A percentile compares a stretch with the other conserved stretches of the same genome.
These are phyloP conservation scores for Limnothrissa miodon DNA, from an alignment of 2,113 vertebrate genomes.

Conservation along the genomic window DNA sequence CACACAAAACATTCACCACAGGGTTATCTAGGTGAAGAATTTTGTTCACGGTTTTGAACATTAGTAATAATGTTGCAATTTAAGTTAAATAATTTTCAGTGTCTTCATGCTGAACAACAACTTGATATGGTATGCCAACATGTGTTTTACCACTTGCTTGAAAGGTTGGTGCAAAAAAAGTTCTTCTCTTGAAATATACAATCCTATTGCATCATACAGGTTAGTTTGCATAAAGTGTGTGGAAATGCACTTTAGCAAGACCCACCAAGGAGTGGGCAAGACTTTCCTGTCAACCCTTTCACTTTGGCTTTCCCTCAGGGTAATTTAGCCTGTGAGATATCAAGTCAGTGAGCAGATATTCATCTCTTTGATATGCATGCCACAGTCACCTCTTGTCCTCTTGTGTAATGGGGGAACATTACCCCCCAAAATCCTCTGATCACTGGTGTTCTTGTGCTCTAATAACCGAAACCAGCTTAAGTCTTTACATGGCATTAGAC, in stretches of 20 bases:
- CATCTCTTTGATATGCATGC: conserved; percentile 24
- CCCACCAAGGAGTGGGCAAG: not conserved
- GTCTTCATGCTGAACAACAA: not conserved
- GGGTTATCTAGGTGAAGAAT: not conserved
- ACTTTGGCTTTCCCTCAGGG: conserved; percentile 5
- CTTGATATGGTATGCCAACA: not conserved
- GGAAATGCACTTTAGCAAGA: not conserved
- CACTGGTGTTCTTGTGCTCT: not conserved
- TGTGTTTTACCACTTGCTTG: not conserved
- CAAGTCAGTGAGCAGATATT: conserved; percentile 2
- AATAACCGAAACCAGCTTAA: not conserved
- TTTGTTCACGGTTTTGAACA: not conserved
- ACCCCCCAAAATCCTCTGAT: not conserved
- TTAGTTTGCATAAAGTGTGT: not conserved
- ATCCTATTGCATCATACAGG: not conserved
- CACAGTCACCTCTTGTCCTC: conserved; percentile 20
- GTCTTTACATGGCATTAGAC: conserved; percentile 6
- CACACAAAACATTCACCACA: not conserved
- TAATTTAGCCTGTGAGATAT: not conserved
- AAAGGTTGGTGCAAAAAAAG: not conserved
- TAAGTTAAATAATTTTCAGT: not conserved
- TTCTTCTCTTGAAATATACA: not conserved
- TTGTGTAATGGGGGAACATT: conserved; percentile 10
- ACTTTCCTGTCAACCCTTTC: not conserved
- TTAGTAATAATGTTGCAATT: not conserved